phyloP scores from a whole-genome alignment of 1,140 invertebrate species.

The Drosophila bipectinata region DNA sequence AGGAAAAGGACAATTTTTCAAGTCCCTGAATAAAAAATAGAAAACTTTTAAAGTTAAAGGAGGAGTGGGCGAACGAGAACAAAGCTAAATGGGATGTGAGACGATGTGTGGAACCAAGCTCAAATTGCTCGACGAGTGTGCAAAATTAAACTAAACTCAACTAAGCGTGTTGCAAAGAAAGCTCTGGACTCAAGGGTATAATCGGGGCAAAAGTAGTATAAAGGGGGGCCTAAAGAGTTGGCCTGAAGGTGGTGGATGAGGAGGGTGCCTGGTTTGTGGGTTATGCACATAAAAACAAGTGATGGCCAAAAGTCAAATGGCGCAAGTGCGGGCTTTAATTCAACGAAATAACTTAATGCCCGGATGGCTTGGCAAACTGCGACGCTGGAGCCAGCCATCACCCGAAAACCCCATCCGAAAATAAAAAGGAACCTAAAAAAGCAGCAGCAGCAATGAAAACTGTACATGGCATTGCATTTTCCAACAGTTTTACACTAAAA shows the following conservation, averaged over 20 bases:
- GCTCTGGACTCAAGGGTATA: not conserved
- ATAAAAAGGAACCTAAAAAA: conserved; percentile 30
- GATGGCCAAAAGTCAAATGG: conserved; percentile 69
- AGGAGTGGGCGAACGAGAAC: not conserved
- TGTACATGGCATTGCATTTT: conserved; percentile 51
- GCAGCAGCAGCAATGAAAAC: conserved; percentile 25
- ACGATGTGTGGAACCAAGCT: conserved; percentile 29
- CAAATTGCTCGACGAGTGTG: conserved; percentile 64
- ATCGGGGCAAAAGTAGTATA: not conserved
- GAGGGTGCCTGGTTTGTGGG: conserved; percentile 17
- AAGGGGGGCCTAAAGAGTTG: not conserved
- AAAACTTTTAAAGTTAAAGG: conserved; percentile 8
- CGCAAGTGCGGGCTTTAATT: conserved; percentile 70
- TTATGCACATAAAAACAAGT: conserved; percentile 63
- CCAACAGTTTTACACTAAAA: not conserved
- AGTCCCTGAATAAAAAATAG: conserved; percentile 2
- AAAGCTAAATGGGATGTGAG: conserved; percentile 43
- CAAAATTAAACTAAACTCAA: conserved; percentile 70
- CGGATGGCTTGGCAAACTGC: conserved; percentile 63
- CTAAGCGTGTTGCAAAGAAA: conserved; percentile 49
- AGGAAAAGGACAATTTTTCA: conserved; percentile 57
- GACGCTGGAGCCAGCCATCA: conserved; percentile 11
- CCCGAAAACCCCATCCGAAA: conserved; percentile 10
- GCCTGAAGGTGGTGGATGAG: not conserved
- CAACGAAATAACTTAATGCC: conserved; percentile 75